These are phyloP conservation scores for Montipora foliosa DNA, from an alignment of 64 coral and sea anemone genomes.

Conservation along the genomic window DNA sequence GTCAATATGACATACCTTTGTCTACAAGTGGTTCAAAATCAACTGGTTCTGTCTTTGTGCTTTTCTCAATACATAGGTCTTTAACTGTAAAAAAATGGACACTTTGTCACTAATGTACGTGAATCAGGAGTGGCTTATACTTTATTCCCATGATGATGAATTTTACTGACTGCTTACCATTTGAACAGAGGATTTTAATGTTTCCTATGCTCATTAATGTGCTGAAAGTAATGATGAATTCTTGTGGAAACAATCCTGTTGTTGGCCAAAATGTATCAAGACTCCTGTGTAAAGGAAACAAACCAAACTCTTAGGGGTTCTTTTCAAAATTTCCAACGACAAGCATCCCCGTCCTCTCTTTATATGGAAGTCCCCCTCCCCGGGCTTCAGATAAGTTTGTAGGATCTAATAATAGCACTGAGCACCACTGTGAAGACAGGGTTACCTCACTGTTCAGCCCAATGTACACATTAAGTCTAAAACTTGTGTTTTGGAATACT, in stretches of 20 bases:
- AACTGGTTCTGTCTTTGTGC: conserved; percentile 53
- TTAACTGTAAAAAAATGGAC: conserved; percentile 61
- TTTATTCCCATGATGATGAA: not conserved
- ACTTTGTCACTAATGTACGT: not conserved
- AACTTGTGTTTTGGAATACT: too few species aligned
- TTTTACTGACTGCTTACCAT: conserved; percentile 69
- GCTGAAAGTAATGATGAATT: conserved; percentile 92
- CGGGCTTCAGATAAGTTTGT: too few species aligned
- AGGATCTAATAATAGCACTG: too few species aligned
- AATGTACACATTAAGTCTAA: too few species aligned
- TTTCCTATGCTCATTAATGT: conserved; percentile 87
- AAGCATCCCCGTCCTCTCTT: too few species aligned
- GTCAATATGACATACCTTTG: conserved; percentile 62
- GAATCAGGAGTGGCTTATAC: too few species aligned
- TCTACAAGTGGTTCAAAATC: conserved; percentile 75
- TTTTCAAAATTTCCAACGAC: too few species aligned
- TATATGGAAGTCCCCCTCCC: too few species aligned
- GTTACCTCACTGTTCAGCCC: too few species aligned
- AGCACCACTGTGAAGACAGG: too few species aligned
- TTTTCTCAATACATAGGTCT: conserved; percentile 68
- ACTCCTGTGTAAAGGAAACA: conserved; percentile 20
- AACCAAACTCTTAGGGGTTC: too few species aligned
- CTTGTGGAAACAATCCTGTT: conserved; percentile 87
- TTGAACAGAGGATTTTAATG: conserved; percentile 83
- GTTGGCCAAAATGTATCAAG: conserved; percentile 96